Percentiles rank a stretch among this genome's conserved stretches.
phyloP scores from a whole-genome alignment of 92 coral and sea anemone genomes.

The Epizoanthus stellaris region DNA sequence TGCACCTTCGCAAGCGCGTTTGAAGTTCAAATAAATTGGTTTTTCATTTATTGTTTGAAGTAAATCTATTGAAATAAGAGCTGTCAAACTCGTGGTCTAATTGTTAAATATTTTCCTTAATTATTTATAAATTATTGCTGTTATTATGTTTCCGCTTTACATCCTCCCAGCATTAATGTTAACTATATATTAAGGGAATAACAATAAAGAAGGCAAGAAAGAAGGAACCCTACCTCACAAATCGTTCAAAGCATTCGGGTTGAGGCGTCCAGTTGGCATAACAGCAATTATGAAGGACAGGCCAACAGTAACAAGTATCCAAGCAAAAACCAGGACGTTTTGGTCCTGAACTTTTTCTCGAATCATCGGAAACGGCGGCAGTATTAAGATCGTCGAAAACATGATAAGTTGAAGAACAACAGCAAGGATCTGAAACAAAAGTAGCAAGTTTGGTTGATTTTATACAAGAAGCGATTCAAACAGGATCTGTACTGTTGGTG shows the following conservation, averaged over 20 bases:
- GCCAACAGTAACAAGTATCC: conserved; percentile 34
- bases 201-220: too few relatives aligned
- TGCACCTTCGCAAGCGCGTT: too few relatives aligned
- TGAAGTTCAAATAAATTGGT: too few relatives aligned
- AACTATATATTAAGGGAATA: too few relatives aligned
- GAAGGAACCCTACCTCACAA: conserved; percentile 60
- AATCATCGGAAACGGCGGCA: conserved; percentile 39
- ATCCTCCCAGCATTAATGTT: too few relatives aligned
- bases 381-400: conserved; percentile 27
- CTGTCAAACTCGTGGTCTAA: too few relatives aligned
- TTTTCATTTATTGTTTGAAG: too few relatives aligned
- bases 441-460: too few relatives aligned
- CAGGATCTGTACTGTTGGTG: not conserved
- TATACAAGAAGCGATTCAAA: not conserved
- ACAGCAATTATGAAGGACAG: conserved; percentile 61
- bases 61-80: too few relatives aligned
- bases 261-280: conserved; percentile 64
- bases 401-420: conserved; percentile 21
- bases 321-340: conserved; percentile 52
- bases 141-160: too few relatives aligned
- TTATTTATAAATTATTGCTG: too few relatives aligned
- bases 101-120: too few relatives aligned
- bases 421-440: conserved; percentile 38
- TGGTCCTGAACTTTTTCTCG: conserved; percentile 12
- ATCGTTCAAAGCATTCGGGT: conserved; percentile 63